A percentile compares a stretch with the other conserved stretches of the same genome.
Evolutionary conservation across 2,797 vertebrate species (phyloP).

Genomic region (Phoxinus dragarum): DNA sequence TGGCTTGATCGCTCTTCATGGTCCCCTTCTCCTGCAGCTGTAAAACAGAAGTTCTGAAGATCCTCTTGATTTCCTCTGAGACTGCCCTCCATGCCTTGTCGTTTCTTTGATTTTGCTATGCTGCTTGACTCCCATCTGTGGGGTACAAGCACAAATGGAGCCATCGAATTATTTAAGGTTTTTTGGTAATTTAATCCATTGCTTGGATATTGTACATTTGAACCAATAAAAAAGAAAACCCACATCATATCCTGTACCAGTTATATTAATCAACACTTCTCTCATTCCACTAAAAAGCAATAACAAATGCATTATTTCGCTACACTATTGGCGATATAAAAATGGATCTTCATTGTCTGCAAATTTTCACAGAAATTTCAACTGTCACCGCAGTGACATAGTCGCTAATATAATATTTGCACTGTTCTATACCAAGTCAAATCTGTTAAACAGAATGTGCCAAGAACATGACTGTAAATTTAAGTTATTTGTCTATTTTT

Average conservation of each 20-base stretch:
- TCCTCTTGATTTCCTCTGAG: conserved; percentile 95
- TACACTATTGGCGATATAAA: background rate
- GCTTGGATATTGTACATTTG: conserved; percentile 7
- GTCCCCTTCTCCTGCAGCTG: conserved; percentile 93
- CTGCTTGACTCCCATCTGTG: conserved; percentile 90
- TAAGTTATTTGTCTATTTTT: background rate
- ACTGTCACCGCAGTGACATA: background rate
- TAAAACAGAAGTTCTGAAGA: conserved; percentile 93
- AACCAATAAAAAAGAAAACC: conserved; percentile 4
- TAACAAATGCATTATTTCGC: background rate
- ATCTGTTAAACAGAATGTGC: background rate
- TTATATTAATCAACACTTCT: background rate
- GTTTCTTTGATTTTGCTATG: conserved; percentile 82
- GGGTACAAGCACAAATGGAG: conserved; percentile 24
- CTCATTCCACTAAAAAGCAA: background rate
- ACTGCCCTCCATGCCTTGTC: conserved; percentile 93
- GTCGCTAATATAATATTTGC: background rate
- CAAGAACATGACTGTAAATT: background rate
- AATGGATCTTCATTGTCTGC: background rate
- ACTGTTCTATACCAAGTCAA: background rate
- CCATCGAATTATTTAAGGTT: conserved; percentile 24
- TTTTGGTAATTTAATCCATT: background rate
- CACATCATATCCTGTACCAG: background rate
- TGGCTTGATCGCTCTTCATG: conserved; percentile 91
- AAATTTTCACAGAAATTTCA: background rate